Evolutionary conservation across 2,113 vertebrate species (phyloP), one percentile per base, ranked within the genome.

Genomic region (Muntiacus reevesi): DNA sequence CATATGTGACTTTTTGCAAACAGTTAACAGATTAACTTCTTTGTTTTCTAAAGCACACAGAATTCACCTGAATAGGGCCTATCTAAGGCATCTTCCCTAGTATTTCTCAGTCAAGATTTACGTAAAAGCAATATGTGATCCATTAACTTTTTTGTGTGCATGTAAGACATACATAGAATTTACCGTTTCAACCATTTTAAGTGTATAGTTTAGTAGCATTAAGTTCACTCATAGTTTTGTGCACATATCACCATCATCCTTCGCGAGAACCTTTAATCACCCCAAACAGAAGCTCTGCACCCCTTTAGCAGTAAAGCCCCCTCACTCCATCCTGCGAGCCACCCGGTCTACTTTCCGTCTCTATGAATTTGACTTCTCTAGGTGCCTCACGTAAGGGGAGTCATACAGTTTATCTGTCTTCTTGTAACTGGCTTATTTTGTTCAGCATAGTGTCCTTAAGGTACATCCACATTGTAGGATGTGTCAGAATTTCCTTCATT

Each of bases 31-130:
- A 84, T 91, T 84, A 95, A 92, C 78, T 96, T 86, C 87, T 98
- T 97, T 97, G 81, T 96, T 98, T 89, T 96, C 96, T 93, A 96
- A 98, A 98, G 47, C 98, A 98, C 93, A 95, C 64, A 89, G 97
- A 87, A 90, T 36, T 1, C 91, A 93, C 89, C 87, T 96, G 36
- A 97, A 97, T 97, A 84, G 62, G 87, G 67, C 93, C 96, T 40
- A 92, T 81, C 92, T 95, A 95, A 96, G 98, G 55, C 7, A 30
- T 74, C 81, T 87, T 28, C 36, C 25, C 15, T 95, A 57, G 67
- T 27, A 76, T 93, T 97, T 97, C 60, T 84, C 82, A 81, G 67
- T 13, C 59, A 93, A 98, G 96, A 93, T 5, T n/a, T 36, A 86
- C 9, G 6, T 74, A 89, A 67, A 7, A 43, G 14, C 93, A 90